Conservation (phyloP, 2,797 vertebrate genomes). For the Prionace glauca region DNA sequence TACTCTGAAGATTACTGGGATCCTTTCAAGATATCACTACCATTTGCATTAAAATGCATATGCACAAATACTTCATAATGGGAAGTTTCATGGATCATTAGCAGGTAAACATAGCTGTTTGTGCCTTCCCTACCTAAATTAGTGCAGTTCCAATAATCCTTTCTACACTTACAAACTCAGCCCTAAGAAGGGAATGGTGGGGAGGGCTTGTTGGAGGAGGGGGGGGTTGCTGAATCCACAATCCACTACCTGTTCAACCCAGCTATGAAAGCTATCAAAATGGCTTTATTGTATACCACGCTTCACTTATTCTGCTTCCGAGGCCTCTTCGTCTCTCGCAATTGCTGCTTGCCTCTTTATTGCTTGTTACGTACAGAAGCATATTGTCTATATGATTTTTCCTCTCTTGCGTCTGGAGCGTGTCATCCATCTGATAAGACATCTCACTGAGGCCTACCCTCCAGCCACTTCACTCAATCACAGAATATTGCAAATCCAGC, state of each 20-base stretch:
- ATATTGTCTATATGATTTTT: conserved; percentile 29
- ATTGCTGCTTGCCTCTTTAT: conserved; percentile 9
- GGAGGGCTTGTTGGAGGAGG: no score
- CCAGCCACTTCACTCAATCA: conserved; percentile 24
- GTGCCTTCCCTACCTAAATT: neutral
- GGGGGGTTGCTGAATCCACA: neutral
- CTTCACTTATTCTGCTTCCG: conserved; percentile 17
- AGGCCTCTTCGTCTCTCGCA: neutral
- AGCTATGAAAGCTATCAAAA: neutral
- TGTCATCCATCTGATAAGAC: conserved; percentile 37
- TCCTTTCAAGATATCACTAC: neutral
- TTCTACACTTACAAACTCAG: neutral
- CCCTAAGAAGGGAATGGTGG: neutral
- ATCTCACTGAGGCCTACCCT: conserved; percentile 21
- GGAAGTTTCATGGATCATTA: neutral
- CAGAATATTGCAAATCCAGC: conserved; percentile 38
- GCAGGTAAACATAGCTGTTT: neutral
- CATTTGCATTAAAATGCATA: neutral
- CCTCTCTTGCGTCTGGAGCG: neutral
- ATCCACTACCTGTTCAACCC: neutral
- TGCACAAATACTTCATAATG: neutral
- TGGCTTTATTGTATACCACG: neutral
- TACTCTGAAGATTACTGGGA: neutral
- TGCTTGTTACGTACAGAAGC: conserved; percentile 18
- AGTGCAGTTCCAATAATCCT: neutral